Conservation (phyloP, 2,888 invertebrate genomes). For the Pristionchus maxplancki region DNA sequence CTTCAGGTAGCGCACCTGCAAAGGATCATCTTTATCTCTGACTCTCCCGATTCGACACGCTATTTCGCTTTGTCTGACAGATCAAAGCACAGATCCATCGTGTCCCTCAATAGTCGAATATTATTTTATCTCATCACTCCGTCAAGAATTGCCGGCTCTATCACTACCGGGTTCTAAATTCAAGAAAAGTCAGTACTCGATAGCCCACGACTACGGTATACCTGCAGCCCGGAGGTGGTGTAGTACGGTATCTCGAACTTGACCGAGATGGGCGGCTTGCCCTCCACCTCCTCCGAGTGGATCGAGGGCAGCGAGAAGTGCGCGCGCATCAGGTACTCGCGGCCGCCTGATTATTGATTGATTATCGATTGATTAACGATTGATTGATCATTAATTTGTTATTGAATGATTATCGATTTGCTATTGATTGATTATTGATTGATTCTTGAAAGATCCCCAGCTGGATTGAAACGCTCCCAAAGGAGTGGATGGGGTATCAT, state of each 20-base stretch:
- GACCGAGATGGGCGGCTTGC: slow-evolving; percentile 97
- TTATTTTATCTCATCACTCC: too few species aligned
- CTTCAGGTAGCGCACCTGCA: slow-evolving; percentile 90
- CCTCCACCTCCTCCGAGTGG: slow-evolving; percentile 93
- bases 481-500: too few species aligned
- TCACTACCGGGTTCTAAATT: background rate
- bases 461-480: too few species aligned
- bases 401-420: too few species aligned
- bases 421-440: too few species aligned
- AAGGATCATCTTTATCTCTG: slow-evolving; percentile 49
- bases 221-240: slow-evolving; percentile 98
- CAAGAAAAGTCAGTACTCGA: background rate
- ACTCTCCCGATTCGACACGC: background rate
- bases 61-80: background rate
- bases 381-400: background rate
- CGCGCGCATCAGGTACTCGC: slow-evolving; percentile 97
- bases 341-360: slow-evolving; percentile 83
- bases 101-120: too few species aligned
- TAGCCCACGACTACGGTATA: slow-evolving; percentile 79
- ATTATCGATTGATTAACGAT: background rate
- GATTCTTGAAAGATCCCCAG: too few species aligned
- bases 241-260: slow-evolving; percentile 99
- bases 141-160: too few species aligned
- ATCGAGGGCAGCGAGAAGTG: slow-evolving; percentile 98
- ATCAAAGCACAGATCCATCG: background rate